Conservation (phyloP, 1,140 invertebrate species). For the Caenorhabditis latens region DNA sequence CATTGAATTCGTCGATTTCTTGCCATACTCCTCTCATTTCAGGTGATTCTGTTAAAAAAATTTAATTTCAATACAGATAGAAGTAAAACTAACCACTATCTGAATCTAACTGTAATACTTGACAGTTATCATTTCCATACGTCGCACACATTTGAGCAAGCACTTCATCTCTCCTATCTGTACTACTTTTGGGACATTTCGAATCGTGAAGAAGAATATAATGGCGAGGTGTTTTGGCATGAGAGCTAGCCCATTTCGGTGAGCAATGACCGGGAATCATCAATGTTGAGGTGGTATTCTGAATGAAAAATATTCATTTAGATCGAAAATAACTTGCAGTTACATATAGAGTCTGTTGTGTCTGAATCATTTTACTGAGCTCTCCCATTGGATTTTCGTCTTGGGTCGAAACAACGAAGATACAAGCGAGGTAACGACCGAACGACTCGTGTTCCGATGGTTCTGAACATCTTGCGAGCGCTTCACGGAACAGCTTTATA, state of each 20-base stretch:
- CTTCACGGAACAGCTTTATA: slow-evolving; percentile 17
- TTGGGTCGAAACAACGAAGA: slow-evolving; percentile 58
- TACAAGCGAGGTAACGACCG: slow-evolving; percentile 52
- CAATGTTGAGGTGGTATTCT: slow-evolving; percentile 52
- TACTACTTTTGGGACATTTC: not conserved
- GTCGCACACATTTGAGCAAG: slow-evolving; percentile 59
- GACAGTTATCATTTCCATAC: slow-evolving; percentile 59
- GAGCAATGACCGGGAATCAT: slow-evolving; percentile 58
- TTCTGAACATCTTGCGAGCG: not conserved
- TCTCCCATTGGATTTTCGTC: slow-evolving; percentile 65
- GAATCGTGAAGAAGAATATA: slow-evolving; percentile 61
- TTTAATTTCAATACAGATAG: not conserved
- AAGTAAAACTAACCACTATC: not conserved
- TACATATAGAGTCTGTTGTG: slow-evolving; percentile 61
- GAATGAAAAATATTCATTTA: not conserved
- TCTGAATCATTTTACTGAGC: slow-evolving; percentile 59
- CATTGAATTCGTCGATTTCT: slow-evolving; percentile 35
- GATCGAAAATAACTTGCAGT: not conserved
- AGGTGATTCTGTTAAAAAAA: not conserved
- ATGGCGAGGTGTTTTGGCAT: slow-evolving; percentile 58
- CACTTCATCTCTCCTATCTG: slow-evolving; percentile 19
- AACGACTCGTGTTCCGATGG: slow-evolving; percentile 58
- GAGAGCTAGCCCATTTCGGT: slow-evolving; percentile 58
- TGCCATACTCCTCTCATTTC: slow-evolving; percentile 22
- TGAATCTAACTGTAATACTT: slow-evolving; percentile 46